Base-by-base conservation (phyloP, 1,140 invertebrate species). In the Linepithema humile region DNA sequence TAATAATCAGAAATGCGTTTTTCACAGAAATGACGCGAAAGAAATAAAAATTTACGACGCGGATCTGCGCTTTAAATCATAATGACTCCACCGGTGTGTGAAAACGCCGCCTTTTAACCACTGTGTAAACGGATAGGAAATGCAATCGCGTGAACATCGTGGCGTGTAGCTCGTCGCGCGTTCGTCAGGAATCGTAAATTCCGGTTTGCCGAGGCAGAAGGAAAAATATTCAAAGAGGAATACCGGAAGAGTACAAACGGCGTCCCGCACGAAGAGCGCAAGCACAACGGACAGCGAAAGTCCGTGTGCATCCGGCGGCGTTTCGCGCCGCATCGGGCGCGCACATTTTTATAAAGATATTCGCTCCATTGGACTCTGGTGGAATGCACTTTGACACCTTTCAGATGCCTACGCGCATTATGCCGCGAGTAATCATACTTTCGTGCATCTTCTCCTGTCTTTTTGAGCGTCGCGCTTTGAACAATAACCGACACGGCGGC, bases 211-310 rank as follows among this genome's bases (percentile, higher is more conserved):
- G 62, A 74, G 35, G 59, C 20, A 45, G 26, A 55, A 32, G 43
- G 12, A n/a, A 60, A 29, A 62, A 64, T 60, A 64, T 60, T 62
- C 70, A 75, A 50, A 40, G 57, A 38, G 60, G 35, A 15, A 20
- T 48, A 60, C 43, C 32, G 53, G 40, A 45, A 50, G 20, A 69
- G 5, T 35, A 59, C 38, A 77, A 70, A 70, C 12, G 35, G 20
- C 48, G 20, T 55, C 35, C 40, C 69, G 72, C 40, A 35, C 35
- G 45, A 32, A 48, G 17, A 17, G 50, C 29, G 17, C 17, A 29
- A 84, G 48, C 43, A 64, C 20, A 65, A 78, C 65, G 65, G 60
- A 87, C 40, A 88, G 67, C 55, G 82, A 87, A 74, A 80, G 57
- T 84, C 43, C n/a, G 26, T 32, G 40, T 69, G 53, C 72, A 77